Evolutionary conservation across 2,113 vertebrate species (phyloP), one percentile per base, ranked within the genome.

Genomic region (Percopsis transmontana): DNA sequence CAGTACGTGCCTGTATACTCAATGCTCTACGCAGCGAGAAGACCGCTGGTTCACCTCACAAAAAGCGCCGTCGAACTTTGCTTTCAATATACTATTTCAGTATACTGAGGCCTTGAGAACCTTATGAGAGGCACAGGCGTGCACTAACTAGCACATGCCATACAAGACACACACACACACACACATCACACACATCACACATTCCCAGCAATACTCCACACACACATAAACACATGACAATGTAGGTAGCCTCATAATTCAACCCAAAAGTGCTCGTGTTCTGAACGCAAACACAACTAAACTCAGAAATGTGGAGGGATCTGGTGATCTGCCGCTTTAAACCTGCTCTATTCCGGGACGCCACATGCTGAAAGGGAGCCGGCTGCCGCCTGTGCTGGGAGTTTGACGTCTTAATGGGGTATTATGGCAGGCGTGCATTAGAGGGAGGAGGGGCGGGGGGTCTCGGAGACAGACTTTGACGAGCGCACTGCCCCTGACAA

Each of bases 401-500:
- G 15, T 52, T 45, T 68, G 59, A 72, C 51, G 51, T 62, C 66
- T 74, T 78, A 73, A 80, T 80, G 55, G 64, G 58, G 70, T 71
- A 59, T 68, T 62, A 68, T 59, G 70, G 66, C 70, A 79, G 72
- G 58, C 70, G 69, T 68, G 41, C 44, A 66, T 70, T 66, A 67
- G 58, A 1, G 16, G 24, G 16, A n/a, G 48, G 39, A 54, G 39
- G 40, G 40, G 51, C 52, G 64, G 19, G 42, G 61, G 55, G 68
- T 51, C 65, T 56, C 38, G 33, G 51, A 56, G 51, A 70, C 59
- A 50, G 59, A 42, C 57, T 72, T 39, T 77, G 65, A 76, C 59
- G 20, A 57, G 66, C 38, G 21, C 2, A 47, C 56, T 60, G 41
- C 68, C 53, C 57, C 55, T 27, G 47, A 82, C 69, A 62, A 19